Percentiles rank a stretch among this genome's conserved stretches.
Evolutionary conservation across 2,888 invertebrate species (phyloP).

Genomic region (Ephialtes manifestator): DNA sequence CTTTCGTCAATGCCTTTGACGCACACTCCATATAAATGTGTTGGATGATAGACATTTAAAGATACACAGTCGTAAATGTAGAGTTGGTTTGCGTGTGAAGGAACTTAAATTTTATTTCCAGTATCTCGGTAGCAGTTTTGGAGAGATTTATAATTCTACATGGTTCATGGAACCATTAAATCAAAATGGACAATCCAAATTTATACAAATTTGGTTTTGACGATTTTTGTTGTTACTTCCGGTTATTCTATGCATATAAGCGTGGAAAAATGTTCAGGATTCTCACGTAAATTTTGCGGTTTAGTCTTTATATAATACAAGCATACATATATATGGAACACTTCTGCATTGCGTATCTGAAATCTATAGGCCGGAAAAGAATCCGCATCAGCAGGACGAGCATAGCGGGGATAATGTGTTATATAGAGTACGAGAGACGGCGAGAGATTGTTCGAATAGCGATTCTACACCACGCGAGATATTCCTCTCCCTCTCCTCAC

Average conservation of each 20-base stretch:
- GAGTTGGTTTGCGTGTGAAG: constrained; percentile 1
- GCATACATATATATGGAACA: not conserved
- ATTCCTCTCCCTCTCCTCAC: constrained; percentile 18
- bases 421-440: constrained; percentile 9
- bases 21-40: constrained; percentile 38
- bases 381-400: constrained; percentile 31
- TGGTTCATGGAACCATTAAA: no score
- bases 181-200: no score
- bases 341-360: constrained; percentile 33
- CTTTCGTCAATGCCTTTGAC: constrained; percentile 54
- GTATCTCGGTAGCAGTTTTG: not conserved
- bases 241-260: not conserved
- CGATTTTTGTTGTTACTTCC: not conserved
- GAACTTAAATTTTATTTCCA: not conserved
- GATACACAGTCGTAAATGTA: constrained; percentile 35
- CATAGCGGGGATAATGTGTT: constrained; percentile 22
- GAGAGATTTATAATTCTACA: no score
- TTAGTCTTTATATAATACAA: not conserved
- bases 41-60: constrained; percentile 34
- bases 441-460: constrained; percentile 45
- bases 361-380: constrained; percentile 13
- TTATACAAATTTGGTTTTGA: no score
- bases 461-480: constrained; percentile 22
- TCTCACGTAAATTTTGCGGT: not conserved
- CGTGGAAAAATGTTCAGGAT: not conserved